Conservation (phyloP, 2,797 vertebrate species). For the Knipowitschia caucasica region DNA sequence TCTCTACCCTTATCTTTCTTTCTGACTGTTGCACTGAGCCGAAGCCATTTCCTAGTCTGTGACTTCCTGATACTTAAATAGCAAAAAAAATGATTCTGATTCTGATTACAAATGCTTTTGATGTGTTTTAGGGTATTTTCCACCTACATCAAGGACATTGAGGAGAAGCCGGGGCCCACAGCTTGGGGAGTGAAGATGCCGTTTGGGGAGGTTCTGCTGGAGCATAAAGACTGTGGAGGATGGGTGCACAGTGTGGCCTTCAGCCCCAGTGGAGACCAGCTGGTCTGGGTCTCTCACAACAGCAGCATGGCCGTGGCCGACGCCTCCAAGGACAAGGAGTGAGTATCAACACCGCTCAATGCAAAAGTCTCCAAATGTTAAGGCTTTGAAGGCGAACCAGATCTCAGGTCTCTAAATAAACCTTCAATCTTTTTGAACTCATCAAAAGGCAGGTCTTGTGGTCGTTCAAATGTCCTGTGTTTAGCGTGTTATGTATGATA, state of each 20-base stretch:
- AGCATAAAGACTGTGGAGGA: constrained; percentile 79
- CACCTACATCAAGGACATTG: constrained; percentile 82
- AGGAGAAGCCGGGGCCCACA: constrained; percentile 80
- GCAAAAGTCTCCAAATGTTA: no score
- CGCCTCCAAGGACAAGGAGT: constrained; percentile 74
- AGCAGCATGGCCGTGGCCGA: constrained; percentile 76
- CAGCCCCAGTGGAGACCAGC: constrained; percentile 77
- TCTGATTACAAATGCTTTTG: not conserved
- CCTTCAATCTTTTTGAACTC: no score
- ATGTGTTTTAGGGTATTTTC: constrained; percentile 71
- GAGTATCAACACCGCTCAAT: constrained; percentile 37
- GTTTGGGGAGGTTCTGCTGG: constrained; percentile 79
- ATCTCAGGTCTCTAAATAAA: no score
- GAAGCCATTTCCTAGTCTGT: no score
- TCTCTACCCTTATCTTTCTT: no score
- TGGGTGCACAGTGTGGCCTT: constrained; percentile 81
- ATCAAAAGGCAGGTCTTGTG: no score
- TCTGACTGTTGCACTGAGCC: no score
- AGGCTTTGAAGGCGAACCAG: no score
- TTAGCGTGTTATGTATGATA: no score
- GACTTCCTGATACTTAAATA: not conserved
- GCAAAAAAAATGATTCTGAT: not conserved
- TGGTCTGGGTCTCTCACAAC: constrained; percentile 80
- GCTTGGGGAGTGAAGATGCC: constrained; percentile 83
- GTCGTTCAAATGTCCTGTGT: no score